phyloP scores from a whole-genome alignment of 2,888 invertebrate genomes.

The Nomada ferruginata region DNA sequence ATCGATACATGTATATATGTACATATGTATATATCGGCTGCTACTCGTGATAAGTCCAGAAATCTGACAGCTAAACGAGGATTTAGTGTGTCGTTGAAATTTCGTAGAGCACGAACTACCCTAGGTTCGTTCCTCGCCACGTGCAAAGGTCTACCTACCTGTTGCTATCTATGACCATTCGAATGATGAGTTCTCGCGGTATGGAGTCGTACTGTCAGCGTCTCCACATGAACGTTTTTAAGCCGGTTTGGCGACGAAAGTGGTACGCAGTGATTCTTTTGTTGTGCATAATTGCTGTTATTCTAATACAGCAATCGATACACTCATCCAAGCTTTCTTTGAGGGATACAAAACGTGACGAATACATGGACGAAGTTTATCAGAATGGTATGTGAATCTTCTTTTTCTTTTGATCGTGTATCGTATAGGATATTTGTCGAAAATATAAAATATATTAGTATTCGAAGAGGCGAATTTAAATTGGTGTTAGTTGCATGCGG shows the following conservation, averaged over 20 bases:
- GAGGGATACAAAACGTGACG: neutral
- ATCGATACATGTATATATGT: too few species aligned
- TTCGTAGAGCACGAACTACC: neutral
- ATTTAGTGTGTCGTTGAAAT: neutral
- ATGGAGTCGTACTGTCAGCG: neutral
- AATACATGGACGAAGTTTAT: slow-evolving; percentile 22
- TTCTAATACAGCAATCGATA: slow-evolving; percentile 2
- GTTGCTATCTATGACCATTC: slow-evolving; percentile 9
- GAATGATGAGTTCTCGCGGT: slow-evolving; percentile 4
- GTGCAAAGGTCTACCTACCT: slow-evolving; percentile 19
- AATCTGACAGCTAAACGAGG: too few species aligned
- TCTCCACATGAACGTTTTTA: neutral
- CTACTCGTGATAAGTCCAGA: neutral
- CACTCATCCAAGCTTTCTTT: neutral
- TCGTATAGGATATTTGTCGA: slow-evolving; percentile 10
- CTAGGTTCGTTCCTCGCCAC: neutral
- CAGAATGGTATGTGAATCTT: slow-evolving; percentile 43
- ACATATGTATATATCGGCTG: too few species aligned
- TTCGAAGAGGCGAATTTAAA: too few species aligned
- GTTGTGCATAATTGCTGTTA: neutral
- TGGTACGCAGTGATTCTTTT: slow-evolving; percentile 7
- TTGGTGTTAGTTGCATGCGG: too few species aligned
- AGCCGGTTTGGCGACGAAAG: slow-evolving; percentile 19
- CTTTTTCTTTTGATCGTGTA: neutral
- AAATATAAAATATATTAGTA: too few species aligned